Evolutionary conservation across 2,113 vertebrate genomes (phyloP).

Genomic region (Scatophagus argus): DNA sequence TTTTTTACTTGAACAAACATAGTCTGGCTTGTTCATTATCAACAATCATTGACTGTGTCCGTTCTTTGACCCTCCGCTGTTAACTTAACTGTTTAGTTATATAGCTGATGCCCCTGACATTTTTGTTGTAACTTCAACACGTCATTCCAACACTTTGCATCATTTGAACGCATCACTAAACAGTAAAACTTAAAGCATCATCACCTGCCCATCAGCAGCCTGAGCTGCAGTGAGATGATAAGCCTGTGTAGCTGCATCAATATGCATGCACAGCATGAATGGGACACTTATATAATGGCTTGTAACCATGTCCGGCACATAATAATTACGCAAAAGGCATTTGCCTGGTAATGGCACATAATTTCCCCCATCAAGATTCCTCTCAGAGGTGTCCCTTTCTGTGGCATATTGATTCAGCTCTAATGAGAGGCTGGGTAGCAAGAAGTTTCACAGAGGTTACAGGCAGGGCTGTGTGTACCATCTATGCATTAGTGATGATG

Average conservation of each 20-base stretch:
- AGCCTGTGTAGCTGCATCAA: slow-evolving; percentile 41
- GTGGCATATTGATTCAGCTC: slow-evolving; percentile 64
- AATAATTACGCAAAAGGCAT: slow-evolving; percentile 61
- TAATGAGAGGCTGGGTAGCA: slow-evolving; percentile 55
- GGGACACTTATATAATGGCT: slow-evolving; percentile 61
- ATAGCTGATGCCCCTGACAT: background rate
- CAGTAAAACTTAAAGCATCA: background rate
- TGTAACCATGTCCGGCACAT: slow-evolving; percentile 33
- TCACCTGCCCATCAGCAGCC: slow-evolving; percentile 27
- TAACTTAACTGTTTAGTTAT: background rate
- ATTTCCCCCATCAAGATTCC: slow-evolving; percentile 66
- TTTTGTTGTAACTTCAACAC: background rate
- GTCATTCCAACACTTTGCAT: background rate
- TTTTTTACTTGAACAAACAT: background rate
- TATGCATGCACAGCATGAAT: slow-evolving; percentile 53
- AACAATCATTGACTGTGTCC: background rate
- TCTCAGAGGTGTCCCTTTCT: slow-evolving; percentile 57
- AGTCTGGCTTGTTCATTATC: background rate
- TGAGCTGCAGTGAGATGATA: slow-evolving; percentile 24
- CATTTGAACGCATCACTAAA: background rate
- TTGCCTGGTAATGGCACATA: slow-evolving; percentile 66
- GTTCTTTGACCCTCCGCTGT: background rate
- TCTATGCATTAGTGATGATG: slow-evolving; percentile 24
- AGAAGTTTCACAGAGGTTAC: slow-evolving; percentile 62
- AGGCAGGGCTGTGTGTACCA: slow-evolving; percentile 12